Conservation (phyloP, 2,113 vertebrate genomes). For the Laterallus jamaicensis region DNA sequence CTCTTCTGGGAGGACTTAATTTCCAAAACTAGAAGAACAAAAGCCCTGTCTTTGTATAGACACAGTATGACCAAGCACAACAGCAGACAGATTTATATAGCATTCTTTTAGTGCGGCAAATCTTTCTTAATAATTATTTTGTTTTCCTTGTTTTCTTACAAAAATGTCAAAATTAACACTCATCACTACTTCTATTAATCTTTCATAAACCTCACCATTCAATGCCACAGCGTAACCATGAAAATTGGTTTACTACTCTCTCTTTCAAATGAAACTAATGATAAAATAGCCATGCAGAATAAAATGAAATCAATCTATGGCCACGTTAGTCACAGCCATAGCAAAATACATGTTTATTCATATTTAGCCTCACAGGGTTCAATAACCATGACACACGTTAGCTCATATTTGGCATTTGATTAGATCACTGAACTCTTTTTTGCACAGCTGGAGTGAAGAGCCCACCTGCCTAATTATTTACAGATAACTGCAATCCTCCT, state of each 20-base stretch:
- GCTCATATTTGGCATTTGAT: neutral
- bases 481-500: neutral
- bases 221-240: neutral
- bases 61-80: neutral
- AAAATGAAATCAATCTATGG: neutral
- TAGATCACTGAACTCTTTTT: neutral
- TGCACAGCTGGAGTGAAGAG: neutral
- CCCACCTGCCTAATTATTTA: constrained; percentile 31
- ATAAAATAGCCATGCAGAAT: neutral
- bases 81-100: neutral
- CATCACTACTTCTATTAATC: neutral
- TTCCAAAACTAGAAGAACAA: neutral
- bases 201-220: neutral
- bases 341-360: neutral
- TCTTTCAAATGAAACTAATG: neutral
- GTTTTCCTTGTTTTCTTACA: neutral
- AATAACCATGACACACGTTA: neutral
- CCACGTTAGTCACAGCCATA: neutral
- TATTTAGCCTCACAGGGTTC: neutral
- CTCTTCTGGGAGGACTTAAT: neutral
- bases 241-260: neutral
- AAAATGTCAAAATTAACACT: neutral
- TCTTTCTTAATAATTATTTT: neutral
- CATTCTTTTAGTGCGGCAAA: neutral
- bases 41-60: neutral